phyloP scores from a whole-genome alignment of 2,113 vertebrate species.

The Bothrops jararaca region DNA sequence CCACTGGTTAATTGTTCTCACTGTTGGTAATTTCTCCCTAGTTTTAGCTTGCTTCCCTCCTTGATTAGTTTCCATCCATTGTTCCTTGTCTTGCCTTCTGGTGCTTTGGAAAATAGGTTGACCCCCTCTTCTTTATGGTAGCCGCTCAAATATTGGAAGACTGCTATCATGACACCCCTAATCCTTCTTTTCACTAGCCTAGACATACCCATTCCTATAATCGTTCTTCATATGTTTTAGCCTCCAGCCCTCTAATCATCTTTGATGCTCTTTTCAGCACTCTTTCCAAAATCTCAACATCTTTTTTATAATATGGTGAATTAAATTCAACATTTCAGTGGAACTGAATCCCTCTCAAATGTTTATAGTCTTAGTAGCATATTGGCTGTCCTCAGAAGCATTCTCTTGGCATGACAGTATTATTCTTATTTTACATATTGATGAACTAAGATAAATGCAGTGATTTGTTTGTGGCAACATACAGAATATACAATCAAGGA shows the following conservation, averaged over 20 bases:
- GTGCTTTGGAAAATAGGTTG: background rate
- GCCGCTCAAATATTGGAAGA: background rate
- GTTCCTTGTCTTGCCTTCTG: background rate
- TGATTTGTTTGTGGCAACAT: background rate
- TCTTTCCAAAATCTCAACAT: background rate
- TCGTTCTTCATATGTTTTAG: background rate
- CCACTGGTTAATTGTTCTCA: background rate
- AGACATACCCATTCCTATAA: background rate
- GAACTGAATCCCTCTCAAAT: background rate
- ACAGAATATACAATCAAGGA: background rate
- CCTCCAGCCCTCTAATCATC: background rate
- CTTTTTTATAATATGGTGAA: background rate
- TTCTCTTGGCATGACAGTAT: background rate
- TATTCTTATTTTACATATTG: background rate
- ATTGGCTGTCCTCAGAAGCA: background rate
- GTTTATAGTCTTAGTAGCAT: background rate
- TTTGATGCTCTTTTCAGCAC: background rate
- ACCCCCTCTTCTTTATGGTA: background rate
- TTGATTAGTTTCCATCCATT: background rate
- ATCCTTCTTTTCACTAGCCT: background rate
- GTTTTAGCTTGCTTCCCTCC: background rate
- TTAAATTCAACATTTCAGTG: background rate
- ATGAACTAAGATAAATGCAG: background rate
- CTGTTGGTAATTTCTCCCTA: background rate
- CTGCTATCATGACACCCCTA: background rate